Evolutionary conservation across 2,113 vertebrate species (phyloP).

Genomic region (Micromys minutus): DNA sequence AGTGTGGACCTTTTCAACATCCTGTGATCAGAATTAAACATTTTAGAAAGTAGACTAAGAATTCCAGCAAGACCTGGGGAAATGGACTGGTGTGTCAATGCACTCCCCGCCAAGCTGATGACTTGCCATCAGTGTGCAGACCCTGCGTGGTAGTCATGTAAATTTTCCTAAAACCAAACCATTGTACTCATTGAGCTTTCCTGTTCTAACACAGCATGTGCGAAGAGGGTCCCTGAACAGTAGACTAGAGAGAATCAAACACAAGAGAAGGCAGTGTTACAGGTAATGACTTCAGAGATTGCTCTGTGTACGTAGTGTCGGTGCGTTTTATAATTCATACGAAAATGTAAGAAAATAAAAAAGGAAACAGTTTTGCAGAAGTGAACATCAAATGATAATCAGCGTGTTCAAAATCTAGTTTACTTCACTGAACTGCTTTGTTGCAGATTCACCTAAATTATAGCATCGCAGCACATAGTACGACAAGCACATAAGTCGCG

Average conservation of each 20-base stretch:
- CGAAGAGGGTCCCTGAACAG: constrained; percentile 34
- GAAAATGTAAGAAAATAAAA: constrained; percentile 14
- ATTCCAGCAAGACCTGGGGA: neutral
- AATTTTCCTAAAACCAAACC: neutral
- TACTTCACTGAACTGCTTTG: constrained; percentile 25
- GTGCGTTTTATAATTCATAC: constrained; percentile 33
- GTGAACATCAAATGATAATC: neutral
- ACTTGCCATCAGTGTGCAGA: neutral
- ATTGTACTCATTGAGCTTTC: constrained; percentile 28
- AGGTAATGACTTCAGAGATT: neutral
- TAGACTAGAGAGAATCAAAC: neutral
- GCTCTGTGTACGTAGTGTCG: constrained; percentile 30
- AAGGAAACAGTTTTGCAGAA: constrained; percentile 23
- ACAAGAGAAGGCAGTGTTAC: neutral
- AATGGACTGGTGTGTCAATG: no score
- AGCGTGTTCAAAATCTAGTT: constrained; percentile 7
- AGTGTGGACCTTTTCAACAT: constrained; percentile 33
- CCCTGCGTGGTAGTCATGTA: neutral
- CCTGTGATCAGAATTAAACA: constrained; percentile 3
- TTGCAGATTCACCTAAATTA: neutral
- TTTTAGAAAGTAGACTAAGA: constrained; percentile 35
- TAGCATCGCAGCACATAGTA: neutral
- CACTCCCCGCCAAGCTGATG: neutral
- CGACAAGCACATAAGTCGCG: neutral
- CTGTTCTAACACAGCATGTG: neutral